Percentiles rank a stretch among this genome's conserved stretches.
Conservation (phyloP, 1,140 invertebrate species). For the Leguminivora glycinivorella region DNA sequence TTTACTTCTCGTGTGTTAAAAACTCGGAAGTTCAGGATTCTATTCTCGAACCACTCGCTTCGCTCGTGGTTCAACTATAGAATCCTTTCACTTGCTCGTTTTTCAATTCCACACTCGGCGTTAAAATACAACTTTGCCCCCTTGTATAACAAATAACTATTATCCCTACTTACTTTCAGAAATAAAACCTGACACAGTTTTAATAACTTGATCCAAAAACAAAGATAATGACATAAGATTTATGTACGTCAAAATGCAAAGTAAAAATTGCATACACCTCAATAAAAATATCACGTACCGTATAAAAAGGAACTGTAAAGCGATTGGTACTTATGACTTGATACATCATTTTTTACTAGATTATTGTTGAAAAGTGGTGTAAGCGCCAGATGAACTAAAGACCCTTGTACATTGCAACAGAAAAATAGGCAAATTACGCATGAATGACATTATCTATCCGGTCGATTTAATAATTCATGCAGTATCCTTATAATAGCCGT, state of each 20-base stretch:
- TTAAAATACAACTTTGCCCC: no score
- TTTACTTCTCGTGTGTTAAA: no score
- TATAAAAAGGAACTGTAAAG: background rate
- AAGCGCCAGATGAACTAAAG: background rate
- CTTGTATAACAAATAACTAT: no score
- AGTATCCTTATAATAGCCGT: conserved; percentile 24
- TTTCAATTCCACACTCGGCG: no score
- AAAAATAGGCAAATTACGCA: conserved; percentile 17
- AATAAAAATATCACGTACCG: background rate
- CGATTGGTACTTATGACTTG: background rate
- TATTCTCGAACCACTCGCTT: no score
- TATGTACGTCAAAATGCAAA: background rate
- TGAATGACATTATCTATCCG: conserved; percentile 26
- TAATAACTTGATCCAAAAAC: background rate
- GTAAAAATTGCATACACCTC: background rate
- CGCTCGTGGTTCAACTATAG: no score
- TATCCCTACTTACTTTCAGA: background rate
- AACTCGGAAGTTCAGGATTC: no score
- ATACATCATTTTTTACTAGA: background rate
- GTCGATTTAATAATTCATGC: conserved; percentile 23
- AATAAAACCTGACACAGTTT: background rate
- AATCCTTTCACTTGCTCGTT: no score
- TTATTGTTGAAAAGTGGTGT: background rate
- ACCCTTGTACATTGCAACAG: background rate
- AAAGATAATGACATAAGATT: conserved; percentile 1